These are phyloP conservation scores for Parnassius glacialis DNA, from an alignment of 2,888 invertebrate species.

Conservation along the genomic window DNA sequence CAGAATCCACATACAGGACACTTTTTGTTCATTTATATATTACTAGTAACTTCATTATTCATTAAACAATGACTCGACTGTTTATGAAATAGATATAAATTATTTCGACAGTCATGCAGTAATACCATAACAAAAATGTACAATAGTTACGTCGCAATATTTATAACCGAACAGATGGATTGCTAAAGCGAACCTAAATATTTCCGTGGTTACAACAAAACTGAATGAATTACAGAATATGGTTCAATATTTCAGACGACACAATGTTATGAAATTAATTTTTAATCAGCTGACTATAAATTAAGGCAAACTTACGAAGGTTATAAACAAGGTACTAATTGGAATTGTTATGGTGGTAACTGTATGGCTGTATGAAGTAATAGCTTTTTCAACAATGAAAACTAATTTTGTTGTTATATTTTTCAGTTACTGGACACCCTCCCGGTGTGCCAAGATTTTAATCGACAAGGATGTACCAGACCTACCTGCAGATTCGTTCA, in stretches of 20 bases:
- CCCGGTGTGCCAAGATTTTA: conserved; percentile 99
- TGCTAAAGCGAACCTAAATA: neutral
- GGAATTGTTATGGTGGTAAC: conserved; percentile 45
- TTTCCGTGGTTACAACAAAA: neutral
- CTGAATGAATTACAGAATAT: neutral
- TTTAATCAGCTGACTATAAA: neutral
- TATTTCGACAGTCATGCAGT: conserved; percentile 50
- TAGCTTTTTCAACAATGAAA: conserved; percentile 36
- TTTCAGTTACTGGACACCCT: conserved; percentile 99
- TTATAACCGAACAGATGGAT: neutral
- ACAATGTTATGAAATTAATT: neutral
- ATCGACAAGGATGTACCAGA: conserved; percentile 97
- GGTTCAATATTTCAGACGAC: neutral
- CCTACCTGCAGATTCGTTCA: conserved; percentile 99
- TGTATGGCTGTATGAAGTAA: conserved; percentile 46
- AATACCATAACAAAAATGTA: conserved; percentile 42
- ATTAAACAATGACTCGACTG: conserved; percentile 45
- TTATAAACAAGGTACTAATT: conserved; percentile 23
- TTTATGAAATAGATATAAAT: conserved; percentile 68
- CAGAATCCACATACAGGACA: conserved; percentile 36
- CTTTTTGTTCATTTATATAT: neutral
- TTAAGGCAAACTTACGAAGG: conserved; percentile 3
- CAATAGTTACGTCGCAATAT: neutral
- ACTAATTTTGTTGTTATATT: conserved; percentile 61
- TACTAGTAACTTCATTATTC: neutral